Evolutionary conservation across 1,140 invertebrate species (phyloP).

Genomic region (Tetramorium alpestre): DNA sequence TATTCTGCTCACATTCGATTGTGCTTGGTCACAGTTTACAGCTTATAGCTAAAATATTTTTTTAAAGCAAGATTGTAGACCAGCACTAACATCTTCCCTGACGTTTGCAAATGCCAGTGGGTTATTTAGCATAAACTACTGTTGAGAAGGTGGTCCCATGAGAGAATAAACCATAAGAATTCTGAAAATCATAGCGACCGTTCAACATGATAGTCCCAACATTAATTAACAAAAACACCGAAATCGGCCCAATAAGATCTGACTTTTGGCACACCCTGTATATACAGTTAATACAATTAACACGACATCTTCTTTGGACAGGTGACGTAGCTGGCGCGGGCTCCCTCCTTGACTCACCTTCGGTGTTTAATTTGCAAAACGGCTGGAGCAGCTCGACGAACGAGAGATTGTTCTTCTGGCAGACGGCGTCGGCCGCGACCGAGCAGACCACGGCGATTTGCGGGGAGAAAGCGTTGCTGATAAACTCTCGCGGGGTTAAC

Average conservation of each 20-base stretch:
- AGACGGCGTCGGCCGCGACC: slow-evolving; percentile 92
- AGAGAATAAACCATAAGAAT: background rate
- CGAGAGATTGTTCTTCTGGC: slow-evolving; percentile 95
- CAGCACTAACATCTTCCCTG: background rate
- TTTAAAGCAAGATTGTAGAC: too few species aligned
- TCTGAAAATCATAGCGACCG: background rate
- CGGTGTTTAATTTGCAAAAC: slow-evolving; percentile 92
- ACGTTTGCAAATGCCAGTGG: background rate
- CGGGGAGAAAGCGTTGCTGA: slow-evolving; percentile 95
- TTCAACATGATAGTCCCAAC: background rate
- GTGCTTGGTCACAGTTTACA: too few species aligned
- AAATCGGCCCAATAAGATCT: too few species aligned
- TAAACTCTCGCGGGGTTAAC: slow-evolving; percentile 93
- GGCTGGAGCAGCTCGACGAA: slow-evolving; percentile 96
- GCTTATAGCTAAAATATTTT: too few species aligned
- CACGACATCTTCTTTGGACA: background rate
- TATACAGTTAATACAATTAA: background rate
- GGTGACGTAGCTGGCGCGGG: background rate
- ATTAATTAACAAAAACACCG: background rate
- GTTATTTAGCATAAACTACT: background rate
- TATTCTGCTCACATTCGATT: too few species aligned
- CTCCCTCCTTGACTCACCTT: slow-evolving; percentile 87
- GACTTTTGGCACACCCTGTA: background rate
- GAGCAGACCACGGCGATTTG: slow-evolving; percentile 94
- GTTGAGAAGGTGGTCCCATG: background rate